These are phyloP conservation scores for Heterochromis multidens DNA, from an alignment of 2,113 vertebrate genomes.

Conservation along the genomic window DNA sequence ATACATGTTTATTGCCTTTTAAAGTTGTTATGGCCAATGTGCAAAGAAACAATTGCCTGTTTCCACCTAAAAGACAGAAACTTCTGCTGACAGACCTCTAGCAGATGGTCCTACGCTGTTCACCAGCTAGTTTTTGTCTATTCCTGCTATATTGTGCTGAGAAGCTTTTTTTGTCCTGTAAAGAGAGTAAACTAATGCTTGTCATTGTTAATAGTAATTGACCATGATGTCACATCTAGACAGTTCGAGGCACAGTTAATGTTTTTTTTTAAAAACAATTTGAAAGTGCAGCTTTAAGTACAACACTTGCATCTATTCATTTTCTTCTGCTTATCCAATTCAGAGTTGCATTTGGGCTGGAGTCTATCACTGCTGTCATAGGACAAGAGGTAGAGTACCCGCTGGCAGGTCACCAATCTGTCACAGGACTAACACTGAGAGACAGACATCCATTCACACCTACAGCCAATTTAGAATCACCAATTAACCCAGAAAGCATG, in stretches of 20 bases:
- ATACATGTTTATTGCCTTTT: no score
- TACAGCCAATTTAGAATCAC: not conserved
- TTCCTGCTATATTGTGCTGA: not conserved
- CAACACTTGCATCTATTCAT: not conserved
- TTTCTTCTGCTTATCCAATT: not conserved
- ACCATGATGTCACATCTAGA: no score
- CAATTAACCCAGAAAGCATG: not conserved
- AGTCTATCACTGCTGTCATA: not conserved
- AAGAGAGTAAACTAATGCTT: no score
- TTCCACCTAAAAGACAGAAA: no score
- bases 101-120: not conserved
- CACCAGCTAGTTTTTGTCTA: not conserved
- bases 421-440: not conserved
- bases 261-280: not conserved
- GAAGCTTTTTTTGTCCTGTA: not conserved
- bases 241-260: no score
- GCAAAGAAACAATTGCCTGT: not conserved
- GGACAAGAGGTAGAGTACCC: not conserved
- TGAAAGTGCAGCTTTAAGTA: not conserved
- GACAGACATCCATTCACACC: not conserved
- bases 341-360: not conserved
- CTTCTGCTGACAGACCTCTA: not conserved
- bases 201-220: no score
- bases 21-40: no score
- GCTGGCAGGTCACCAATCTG: not conserved